Evolutionary conservation across 2,113 vertebrate genomes (phyloP), one percentile per base, ranked within the genome.

Genomic region (Marmota flaviventris): DNA sequence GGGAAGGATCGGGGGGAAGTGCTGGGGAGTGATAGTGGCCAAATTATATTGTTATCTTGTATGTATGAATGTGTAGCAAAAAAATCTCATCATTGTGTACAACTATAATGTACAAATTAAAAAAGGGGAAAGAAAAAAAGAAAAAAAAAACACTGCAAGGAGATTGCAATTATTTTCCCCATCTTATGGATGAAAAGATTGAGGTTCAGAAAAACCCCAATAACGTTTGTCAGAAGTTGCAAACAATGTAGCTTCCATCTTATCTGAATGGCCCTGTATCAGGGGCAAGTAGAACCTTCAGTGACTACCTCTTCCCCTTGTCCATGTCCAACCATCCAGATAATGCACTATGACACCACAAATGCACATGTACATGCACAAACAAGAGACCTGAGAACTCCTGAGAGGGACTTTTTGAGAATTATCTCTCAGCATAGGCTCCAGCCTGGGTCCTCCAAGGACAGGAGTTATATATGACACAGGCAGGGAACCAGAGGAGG

Each of bases 111-210:
- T 25, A 61, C 58, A 24, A 61, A 25, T 61, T 24, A 1, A 61
- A 61, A 61, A 24, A 25, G 2, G 58, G 58, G 58, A 25, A 61
- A 61, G 22, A 25, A 14, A 61, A 61, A 58, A 20, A 20, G 20
- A 58, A 61, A 61, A 5, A 94, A 82, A 39, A 61, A 85, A 75
- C 20, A 69, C 29, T 65, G 3, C 72, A 22, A 73, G 34, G 65
- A 77, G 67, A 69, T 56, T 53, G 12, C 63, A 34, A 70, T 51
- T 42, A 72, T n/a, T 78, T 11, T 83, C 83, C 4, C 29, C 32
- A 51, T 73, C 42, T 91, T 81, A 75, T 65, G 34, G 85, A 53
- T 85, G 65, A 67, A 94, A 94, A 95, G 58, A 69, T 20, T 91
- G 85, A 70, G 53, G 34, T 72, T 42, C n/a, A 63, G 42, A 32